These are phyloP conservation scores for Trachelus tabidus DNA, from an alignment of 2,888 invertebrate species.

Conservation along the genomic window DNA sequence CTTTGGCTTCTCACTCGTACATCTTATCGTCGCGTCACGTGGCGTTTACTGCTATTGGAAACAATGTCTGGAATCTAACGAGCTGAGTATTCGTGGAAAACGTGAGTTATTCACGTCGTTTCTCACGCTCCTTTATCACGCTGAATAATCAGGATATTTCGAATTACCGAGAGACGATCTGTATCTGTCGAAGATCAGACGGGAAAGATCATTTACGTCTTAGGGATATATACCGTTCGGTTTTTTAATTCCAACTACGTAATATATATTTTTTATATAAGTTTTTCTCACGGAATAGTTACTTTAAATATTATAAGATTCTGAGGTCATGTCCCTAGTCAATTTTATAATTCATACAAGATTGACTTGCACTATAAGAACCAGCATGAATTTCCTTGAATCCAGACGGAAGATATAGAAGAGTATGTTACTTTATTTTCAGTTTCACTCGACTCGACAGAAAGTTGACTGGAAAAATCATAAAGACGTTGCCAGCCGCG, in stretches of 20 bases:
- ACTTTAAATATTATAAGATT: neutral
- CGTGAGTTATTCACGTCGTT: neutral
- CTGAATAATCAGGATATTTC: neutral
- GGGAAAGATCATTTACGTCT: neutral
- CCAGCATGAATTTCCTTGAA: neutral
- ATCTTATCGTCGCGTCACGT: neutral
- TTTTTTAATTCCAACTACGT: neutral
- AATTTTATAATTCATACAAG: constrained; percentile 25
- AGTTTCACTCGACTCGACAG: neutral
- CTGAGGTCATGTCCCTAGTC: too few relatives aligned
- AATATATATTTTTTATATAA: neutral
- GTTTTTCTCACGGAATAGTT: neutral
- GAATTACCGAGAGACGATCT: neutral
- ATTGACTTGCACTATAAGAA: constrained; percentile 14
- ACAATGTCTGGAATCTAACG: neutral
- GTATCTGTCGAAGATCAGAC: neutral
- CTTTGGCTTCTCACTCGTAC: neutral
- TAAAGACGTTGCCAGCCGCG: neutral
- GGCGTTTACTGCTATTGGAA: neutral
- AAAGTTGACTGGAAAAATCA: neutral
- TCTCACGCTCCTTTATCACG: neutral
- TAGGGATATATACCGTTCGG: neutral
- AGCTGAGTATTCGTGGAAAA: neutral
- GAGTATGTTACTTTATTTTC: neutral
- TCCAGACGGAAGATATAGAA: neutral